Evolutionary conservation across 1,140 invertebrate genomes (phyloP).

Genomic region (Acarapis woodi): DNA sequence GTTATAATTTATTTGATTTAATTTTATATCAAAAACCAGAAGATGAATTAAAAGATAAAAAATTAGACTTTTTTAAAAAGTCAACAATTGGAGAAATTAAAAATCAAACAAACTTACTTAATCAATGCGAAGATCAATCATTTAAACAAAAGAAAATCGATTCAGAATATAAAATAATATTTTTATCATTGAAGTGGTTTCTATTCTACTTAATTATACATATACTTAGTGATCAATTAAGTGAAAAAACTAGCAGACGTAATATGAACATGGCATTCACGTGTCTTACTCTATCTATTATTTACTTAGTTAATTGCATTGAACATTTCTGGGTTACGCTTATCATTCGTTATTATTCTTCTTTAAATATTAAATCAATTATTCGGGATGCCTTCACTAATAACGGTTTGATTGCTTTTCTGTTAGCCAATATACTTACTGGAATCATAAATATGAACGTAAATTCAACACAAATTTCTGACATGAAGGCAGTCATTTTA

Average conservation of each 20-base stretch:
- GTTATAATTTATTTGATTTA: constrained; percentile 32
- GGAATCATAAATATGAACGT: constrained; percentile 32
- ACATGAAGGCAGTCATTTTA: too few relatives aligned
- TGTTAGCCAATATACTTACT: constrained; percentile 43
- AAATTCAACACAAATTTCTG: too few relatives aligned
- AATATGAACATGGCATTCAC: constrained; percentile 45
- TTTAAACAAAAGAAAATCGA: too few relatives aligned
- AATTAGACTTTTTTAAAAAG: too few relatives aligned
- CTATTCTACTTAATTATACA: constrained; percentile 22
- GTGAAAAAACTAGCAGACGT: constrained; percentile 28
- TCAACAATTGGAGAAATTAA: too few relatives aligned
- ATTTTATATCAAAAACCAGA: too few relatives aligned
- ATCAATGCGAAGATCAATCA: too few relatives aligned
- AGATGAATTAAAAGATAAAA: too few relatives aligned
- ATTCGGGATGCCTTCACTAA: constrained; percentile 26
- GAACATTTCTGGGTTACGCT: constrained; percentile 19
- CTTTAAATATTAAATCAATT: constrained; percentile 6
- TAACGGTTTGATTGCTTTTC: constrained; percentile 44
- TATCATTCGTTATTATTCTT: constrained; percentile 2
- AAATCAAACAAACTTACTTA: too few relatives aligned
- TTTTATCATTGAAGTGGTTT: constrained; percentile 12
- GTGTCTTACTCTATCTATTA: constrained; percentile 26
- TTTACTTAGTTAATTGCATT: constrained; percentile 23
- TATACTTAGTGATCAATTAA: constrained; percentile 20
- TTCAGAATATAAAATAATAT: too few relatives aligned